Conservation (phyloP, 2,113 vertebrate species). For the Agapornis roseicollis region DNA sequence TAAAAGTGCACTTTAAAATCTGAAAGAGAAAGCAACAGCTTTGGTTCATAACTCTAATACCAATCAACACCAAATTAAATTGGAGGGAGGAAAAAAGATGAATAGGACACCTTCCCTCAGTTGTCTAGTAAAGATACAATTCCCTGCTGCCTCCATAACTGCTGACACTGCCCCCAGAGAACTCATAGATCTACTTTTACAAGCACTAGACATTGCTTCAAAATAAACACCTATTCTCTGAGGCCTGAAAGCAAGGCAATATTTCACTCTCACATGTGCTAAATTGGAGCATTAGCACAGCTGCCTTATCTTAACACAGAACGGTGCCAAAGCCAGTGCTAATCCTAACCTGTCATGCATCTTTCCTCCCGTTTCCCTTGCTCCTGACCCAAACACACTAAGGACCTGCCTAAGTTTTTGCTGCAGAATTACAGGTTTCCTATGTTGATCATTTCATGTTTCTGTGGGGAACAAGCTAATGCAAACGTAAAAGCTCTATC, state of each 20-base stretch:
- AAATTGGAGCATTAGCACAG: not conserved
- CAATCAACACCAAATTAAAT: not conserved
- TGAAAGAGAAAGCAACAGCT: not conserved
- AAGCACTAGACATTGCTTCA: not conserved
- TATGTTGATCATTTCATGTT: not conserved
- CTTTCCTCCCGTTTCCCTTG: not conserved
- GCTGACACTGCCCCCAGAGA: not conserved
- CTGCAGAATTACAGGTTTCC: not conserved
- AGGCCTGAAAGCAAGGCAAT: not conserved
- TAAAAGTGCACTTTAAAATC: not conserved
- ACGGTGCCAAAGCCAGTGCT: not conserved
- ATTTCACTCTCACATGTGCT: not conserved
- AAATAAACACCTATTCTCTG: not conserved
- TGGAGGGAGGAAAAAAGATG: not conserved
- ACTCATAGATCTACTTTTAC: not conserved
- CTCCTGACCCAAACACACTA: not conserved
- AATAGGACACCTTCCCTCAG: not conserved
- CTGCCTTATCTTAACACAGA: not conserved
- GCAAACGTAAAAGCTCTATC: not conserved
- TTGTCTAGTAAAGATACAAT: not conserved
- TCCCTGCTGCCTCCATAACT: not conserved
- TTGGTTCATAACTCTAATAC: not conserved
- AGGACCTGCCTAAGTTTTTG: not conserved
- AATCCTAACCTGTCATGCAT: not conserved
- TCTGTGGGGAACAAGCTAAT: not conserved